Conservation (phyloP, 2,888 invertebrate species). For the Megamerina dolium region DNA sequence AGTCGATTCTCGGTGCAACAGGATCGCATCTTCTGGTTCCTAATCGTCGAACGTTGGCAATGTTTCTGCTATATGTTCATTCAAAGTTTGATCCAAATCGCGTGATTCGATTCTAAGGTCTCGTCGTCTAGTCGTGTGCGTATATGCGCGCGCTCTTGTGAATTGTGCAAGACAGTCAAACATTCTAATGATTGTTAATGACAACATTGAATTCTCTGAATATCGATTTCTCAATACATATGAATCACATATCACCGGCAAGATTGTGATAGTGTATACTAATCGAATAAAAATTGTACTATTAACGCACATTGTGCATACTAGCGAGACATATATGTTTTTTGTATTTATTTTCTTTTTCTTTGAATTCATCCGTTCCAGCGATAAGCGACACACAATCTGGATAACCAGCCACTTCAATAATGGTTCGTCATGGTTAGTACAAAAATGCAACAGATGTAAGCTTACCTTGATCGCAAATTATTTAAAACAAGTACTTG, state of each 20-base stretch:
- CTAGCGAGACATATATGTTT: too few species aligned
- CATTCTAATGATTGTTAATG: not conserved
- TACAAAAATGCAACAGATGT: conserved; percentile 29
- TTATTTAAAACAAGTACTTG: conserved; percentile 93
- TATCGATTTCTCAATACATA: conserved; percentile 2
- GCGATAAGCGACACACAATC: conserved; percentile 38
- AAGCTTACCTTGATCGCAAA: conserved; percentile 62
- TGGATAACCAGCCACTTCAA: conserved; percentile 47
- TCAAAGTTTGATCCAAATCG: too few species aligned
- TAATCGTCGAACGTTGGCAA: too few species aligned
- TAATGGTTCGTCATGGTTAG: conserved; percentile 45
- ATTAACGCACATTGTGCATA: too few species aligned
- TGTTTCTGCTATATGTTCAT: too few species aligned
- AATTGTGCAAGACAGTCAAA: too few species aligned
- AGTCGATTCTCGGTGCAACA: too few species aligned
- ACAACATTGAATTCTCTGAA: not conserved
- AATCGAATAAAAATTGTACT: too few species aligned
- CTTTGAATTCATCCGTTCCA: conserved; percentile 24
- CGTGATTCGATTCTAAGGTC: too few species aligned
- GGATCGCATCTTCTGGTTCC: too few species aligned
- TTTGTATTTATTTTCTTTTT: conserved; percentile 13
- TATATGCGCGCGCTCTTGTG: too few species aligned
- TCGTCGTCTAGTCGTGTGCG: too few species aligned
- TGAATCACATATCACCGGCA: conserved; percentile 31
- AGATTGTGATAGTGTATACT: conserved; percentile 24